phyloP scores from a whole-genome alignment of 2,888 invertebrate species.

The Parnassius orleans region DNA sequence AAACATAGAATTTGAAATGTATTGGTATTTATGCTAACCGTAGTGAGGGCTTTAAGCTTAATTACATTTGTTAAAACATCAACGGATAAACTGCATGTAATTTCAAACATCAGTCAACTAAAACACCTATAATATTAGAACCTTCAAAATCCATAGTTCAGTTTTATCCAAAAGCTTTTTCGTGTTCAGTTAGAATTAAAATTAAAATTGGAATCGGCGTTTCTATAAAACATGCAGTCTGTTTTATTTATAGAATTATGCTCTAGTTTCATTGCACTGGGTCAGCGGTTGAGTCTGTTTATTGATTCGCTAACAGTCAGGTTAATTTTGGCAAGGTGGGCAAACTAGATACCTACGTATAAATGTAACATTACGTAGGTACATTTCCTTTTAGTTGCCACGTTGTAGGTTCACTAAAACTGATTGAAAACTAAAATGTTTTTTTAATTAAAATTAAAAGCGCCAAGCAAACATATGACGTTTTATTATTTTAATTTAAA shows the following conservation, averaged over 20 bases:
- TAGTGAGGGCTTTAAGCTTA: too few species aligned
- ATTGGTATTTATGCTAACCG: too few species aligned
- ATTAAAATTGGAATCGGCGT: conserved; percentile 57
- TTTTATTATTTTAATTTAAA: too few species aligned
- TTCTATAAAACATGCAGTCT: conserved; percentile 63
- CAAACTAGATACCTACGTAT: conserved; percentile 30
- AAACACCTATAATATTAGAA: too few species aligned
- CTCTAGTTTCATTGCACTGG: conserved; percentile 66
- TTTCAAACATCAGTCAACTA: too few species aligned
- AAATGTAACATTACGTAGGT: conserved; percentile 1
- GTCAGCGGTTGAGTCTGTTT: conserved; percentile 67
- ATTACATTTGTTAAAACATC: not conserved
- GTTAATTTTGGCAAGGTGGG: conserved; percentile 71
- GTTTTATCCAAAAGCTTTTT: conserved; percentile 44
- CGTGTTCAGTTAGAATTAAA: conserved; percentile 46
- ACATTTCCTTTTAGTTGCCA: conserved; percentile 15
- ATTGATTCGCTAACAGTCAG: conserved; percentile 69
- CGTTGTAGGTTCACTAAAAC: not conserved
- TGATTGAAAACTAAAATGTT: too few species aligned
- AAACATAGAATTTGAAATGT: too few species aligned
- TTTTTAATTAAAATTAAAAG: too few species aligned
- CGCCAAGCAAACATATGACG: too few species aligned
- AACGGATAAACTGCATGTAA: not conserved
- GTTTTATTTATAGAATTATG: conserved; percentile 68
- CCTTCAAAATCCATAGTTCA: not conserved